Conservation (phyloP, 2,888 invertebrate species). For the Caenorhabditis becei region DNA sequence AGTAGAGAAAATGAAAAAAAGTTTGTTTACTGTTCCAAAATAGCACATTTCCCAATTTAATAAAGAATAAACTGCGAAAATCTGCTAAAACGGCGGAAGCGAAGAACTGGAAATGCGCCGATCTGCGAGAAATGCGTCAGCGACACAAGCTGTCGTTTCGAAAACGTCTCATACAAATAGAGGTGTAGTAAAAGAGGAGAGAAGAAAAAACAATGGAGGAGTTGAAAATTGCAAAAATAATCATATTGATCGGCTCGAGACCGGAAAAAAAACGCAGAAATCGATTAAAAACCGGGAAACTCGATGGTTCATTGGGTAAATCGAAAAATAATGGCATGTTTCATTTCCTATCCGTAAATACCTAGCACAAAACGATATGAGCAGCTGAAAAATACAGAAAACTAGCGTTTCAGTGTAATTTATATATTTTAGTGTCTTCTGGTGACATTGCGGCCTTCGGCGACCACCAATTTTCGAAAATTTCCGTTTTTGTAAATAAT, state of each 20-base stretch:
- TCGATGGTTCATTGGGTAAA: not conserved
- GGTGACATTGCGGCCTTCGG: not conserved
- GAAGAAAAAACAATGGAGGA: no score
- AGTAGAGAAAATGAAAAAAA: no score
- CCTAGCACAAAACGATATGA: constrained; percentile 1
- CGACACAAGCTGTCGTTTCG: no score
- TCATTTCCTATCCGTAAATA: constrained; percentile 16
- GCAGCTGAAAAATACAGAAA: constrained; percentile 1
- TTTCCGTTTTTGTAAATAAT: constrained; percentile 65
- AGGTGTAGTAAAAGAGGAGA: no score
- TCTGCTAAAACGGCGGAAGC: no score
- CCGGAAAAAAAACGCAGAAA: not conserved
- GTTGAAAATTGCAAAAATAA: not conserved
- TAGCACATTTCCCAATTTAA: no score
- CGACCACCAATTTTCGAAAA: constrained; percentile 57
- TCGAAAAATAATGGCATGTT: constrained; percentile 5
- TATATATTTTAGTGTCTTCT: constrained; percentile 53
- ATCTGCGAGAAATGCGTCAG: no score
- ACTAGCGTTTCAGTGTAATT: constrained; percentile 27
- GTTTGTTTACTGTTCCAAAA: no score
- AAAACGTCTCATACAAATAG: no score
- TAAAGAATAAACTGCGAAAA: no score
- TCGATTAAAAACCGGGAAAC: not conserved
- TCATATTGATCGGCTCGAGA: not conserved
- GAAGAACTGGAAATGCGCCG: no score